These are phyloP conservation scores for Zeugodacus cucurbitae DNA, from an alignment of 1,140 invertebrate species.

Conservation along the genomic window DNA sequence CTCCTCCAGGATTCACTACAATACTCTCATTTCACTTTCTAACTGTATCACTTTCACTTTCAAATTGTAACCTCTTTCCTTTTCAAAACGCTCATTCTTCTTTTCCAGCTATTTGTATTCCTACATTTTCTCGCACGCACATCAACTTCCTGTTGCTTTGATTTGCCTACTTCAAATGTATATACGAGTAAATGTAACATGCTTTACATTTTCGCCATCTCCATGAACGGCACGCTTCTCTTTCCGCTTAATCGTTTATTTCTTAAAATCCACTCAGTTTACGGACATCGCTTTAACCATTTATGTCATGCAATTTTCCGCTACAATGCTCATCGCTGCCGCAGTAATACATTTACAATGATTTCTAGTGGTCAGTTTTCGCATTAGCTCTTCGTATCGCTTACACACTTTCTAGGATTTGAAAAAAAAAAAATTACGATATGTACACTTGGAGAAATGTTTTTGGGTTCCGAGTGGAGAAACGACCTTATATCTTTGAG, in stretches of 20 bases:
- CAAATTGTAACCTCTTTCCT: neutral
- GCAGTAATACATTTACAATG: neutral
- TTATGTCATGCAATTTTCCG: slow-evolving; percentile 9
- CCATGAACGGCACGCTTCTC: neutral
- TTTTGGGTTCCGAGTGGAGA: no score
- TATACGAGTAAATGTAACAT: neutral
- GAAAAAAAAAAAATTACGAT: neutral
- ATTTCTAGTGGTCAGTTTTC: neutral
- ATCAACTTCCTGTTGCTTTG: neutral
- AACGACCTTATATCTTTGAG: no score
- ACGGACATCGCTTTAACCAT: neutral
- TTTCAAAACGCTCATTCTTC: no score
- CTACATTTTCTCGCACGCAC: neutral
- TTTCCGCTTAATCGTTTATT: neutral
- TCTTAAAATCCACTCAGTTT: neutral
- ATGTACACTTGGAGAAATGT: neutral
- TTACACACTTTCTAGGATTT: neutral
- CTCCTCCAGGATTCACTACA: no score
- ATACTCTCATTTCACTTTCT: no score
- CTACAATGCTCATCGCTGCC: neutral
- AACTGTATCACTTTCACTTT: neutral
- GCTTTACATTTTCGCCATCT: neutral
- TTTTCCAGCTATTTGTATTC: neutral
- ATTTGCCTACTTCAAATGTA: neutral
- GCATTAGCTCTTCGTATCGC: neutral